These are phyloP conservation scores for Corvus hawaiiensis DNA, from an alignment of 2,113 vertebrate genomes.

Conservation along the genomic window DNA sequence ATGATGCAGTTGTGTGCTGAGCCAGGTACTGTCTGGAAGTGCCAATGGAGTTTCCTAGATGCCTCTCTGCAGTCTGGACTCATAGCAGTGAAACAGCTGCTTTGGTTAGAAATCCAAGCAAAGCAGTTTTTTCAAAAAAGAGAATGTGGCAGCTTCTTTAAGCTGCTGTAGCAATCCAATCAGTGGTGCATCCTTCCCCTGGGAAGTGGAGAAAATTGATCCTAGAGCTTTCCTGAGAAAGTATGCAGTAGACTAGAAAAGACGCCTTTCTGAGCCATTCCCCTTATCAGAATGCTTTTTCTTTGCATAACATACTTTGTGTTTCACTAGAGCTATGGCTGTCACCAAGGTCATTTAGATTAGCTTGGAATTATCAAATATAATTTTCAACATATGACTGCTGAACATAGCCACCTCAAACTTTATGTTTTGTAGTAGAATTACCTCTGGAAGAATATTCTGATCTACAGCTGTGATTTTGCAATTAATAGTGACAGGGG, in stretches of 20 bases:
- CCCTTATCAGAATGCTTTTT: not conserved
- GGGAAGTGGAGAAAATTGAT: not conserved
- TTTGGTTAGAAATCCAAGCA: not conserved
- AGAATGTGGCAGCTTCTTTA: not conserved
- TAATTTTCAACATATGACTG: not conserved
- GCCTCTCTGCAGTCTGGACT: not conserved
- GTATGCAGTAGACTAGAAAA: not conserved
- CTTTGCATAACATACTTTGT: not conserved
- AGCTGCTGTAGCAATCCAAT: not conserved
- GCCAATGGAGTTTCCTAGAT: not conserved
- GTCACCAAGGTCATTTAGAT: not conserved
- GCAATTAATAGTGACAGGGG: not conserved
- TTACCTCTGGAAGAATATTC: not conserved
- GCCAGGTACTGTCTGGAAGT: not conserved
- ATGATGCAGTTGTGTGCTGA: not conserved
- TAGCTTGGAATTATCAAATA: not conserved
- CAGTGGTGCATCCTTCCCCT: not conserved
- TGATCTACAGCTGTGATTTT: not conserved
- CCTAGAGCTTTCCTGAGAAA: not conserved
- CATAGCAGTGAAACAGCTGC: not conserved
- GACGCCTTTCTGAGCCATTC: not conserved
- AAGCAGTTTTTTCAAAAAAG: not conserved
- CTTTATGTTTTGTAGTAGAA: not conserved
- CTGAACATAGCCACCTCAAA: not conserved
- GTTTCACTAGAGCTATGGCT: not conserved